Conservation (phyloP, 2,888 invertebrate genomes). For the Tipula lateralis region DNA sequence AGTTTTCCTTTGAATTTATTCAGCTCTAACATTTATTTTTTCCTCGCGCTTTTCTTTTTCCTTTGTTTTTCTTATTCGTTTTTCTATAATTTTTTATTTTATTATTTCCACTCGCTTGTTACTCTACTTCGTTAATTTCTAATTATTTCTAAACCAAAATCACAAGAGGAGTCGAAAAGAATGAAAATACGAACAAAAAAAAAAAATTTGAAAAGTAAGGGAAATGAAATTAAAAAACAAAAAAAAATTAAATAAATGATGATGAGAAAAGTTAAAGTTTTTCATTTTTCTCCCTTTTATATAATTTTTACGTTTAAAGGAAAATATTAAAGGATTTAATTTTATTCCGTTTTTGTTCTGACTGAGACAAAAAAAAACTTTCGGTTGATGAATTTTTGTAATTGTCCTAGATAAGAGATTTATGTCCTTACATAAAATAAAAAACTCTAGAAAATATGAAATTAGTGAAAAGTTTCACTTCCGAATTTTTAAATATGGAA, state of each 20-base stretch:
- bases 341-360: background rate
- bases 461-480: background rate
- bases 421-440: background rate
- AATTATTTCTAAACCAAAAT: background rate
- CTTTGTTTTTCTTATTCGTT: background rate
- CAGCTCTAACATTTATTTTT: background rate
- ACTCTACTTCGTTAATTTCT: constrained; percentile 12
- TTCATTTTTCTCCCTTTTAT: background rate
- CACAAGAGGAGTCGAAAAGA: background rate
- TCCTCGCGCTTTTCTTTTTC: background rate
- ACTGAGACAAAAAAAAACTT: background rate
- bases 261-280: background rate
- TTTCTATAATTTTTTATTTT: too few relatives aligned
- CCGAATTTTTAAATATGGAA: too few relatives aligned
- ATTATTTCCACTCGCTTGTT: background rate
- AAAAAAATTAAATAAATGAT: constrained; percentile 2
- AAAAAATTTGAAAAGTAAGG: background rate
- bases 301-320: background rate
- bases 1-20: constrained; percentile 28
- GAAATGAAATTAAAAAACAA: constrained; percentile 13
- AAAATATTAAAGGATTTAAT: background rate
- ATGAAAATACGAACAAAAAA: background rate
- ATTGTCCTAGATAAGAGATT: background rate
- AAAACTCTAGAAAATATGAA: background rate
- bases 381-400: background rate